These are phyloP conservation scores for Augochlora pura DNA, from an alignment of 1,140 invertebrate genomes.

Conservation along the genomic window DNA sequence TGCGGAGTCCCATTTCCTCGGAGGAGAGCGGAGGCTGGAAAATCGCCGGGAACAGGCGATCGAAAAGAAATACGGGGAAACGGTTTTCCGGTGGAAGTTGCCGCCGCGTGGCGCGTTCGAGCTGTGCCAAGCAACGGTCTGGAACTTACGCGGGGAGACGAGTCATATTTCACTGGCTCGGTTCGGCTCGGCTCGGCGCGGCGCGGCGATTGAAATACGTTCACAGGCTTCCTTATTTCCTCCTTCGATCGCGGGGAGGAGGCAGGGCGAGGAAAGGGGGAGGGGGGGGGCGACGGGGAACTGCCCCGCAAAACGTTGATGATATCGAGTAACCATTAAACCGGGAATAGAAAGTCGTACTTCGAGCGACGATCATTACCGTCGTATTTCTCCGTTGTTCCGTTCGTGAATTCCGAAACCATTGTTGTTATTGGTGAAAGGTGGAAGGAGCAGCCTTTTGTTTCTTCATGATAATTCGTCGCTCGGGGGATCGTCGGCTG, in stretches of 20 bases:
- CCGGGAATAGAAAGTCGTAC: slow-evolving; percentile 7
- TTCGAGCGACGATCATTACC: neutral
- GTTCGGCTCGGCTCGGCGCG: too few relatives aligned
- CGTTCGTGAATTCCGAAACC: neutral
- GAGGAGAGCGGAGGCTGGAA: neutral
- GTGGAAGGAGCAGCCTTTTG: neutral
- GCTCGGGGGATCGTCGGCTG: too few relatives aligned
- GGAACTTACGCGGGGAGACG: neutral
- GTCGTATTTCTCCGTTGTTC: neutral
- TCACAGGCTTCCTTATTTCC: neutral
- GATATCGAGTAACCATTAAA: slow-evolving; percentile 1
- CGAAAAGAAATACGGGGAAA: slow-evolving; percentile 9
- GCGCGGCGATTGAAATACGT: neutral
- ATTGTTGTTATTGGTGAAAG: too few relatives aligned
- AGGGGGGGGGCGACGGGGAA: too few relatives aligned
- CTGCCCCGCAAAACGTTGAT: neutral
- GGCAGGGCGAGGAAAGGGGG: too few relatives aligned
- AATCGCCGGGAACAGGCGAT: neutral
- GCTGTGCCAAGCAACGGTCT: neutral
- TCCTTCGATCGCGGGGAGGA: neutral
- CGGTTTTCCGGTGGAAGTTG: slow-evolving; percentile 20
- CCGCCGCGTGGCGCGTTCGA: neutral
- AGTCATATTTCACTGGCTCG: neutral
- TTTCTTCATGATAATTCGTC: too few relatives aligned
- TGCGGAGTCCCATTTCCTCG: neutral